phyloP scores from a whole-genome alignment of 2,113 vertebrate genomes.

The Rhinichthys klamathensis region DNA sequence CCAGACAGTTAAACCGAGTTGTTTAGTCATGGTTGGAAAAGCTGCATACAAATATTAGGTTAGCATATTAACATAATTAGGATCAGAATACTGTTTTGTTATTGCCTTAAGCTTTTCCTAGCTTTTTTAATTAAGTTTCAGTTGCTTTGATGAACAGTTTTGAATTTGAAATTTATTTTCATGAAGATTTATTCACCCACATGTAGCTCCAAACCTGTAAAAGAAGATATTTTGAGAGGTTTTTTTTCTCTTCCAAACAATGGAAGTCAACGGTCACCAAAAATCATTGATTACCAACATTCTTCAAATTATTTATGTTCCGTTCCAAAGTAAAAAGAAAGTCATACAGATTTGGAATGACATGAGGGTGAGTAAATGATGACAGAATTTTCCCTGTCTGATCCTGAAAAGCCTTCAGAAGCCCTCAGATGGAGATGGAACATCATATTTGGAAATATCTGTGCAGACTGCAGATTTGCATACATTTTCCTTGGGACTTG shows the following conservation, averaged over 20 bases:
- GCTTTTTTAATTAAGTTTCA: neutral
- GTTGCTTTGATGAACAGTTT: neutral
- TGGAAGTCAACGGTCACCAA: neutral
- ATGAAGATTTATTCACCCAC: neutral
- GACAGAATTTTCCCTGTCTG: neutral
- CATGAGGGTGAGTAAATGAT: neutral
- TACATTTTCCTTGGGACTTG: neutral
- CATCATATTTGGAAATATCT: neutral
- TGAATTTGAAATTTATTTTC: neutral
- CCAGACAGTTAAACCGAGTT: slow-evolving; percentile 21
- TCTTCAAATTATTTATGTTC: neutral
- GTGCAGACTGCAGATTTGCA: neutral
- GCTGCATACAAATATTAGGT: slow-evolving; percentile 2
- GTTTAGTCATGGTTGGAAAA: slow-evolving; percentile 31
- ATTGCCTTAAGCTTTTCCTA: neutral
- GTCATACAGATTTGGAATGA: neutral
- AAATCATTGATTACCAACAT: neutral
- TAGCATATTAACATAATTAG: slow-evolving; percentile 5
- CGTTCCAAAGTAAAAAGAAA: neutral
- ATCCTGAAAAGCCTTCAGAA: neutral
- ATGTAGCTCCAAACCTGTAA: neutral
- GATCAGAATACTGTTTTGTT: neutral
- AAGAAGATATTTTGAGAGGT: neutral
- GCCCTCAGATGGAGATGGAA: neutral
- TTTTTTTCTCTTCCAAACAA: neutral